Conservation (phyloP, 1,140 invertebrate species). For the Trachymyrmex cornetzi region DNA sequence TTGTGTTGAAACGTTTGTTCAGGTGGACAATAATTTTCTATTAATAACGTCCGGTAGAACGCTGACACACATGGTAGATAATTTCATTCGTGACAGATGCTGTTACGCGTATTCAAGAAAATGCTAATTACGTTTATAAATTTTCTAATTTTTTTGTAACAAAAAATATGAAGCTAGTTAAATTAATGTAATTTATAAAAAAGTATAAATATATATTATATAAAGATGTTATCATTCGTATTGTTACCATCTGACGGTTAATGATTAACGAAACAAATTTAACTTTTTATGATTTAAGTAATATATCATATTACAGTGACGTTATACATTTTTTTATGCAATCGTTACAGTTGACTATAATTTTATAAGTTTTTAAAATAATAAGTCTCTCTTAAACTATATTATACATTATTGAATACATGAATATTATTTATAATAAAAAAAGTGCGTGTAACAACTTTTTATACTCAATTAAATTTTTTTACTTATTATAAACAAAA, state of each 20-base stretch:
- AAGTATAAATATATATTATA: background rate
- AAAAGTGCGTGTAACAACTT: background rate
- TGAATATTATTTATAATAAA: background rate
- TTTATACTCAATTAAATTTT: background rate
- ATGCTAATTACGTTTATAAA: background rate
- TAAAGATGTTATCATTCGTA: background rate
- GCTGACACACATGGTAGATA: conserved; percentile 79
- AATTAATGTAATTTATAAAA: background rate
- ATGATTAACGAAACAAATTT: background rate
- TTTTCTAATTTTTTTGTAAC: background rate
- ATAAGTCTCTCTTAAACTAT: conserved; percentile 20
- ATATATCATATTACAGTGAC: background rate
- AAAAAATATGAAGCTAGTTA: background rate
- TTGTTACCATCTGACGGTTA: conserved; percentile 23
- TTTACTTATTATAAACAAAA: background rate
- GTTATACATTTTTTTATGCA: background rate
- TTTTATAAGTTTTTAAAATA: background rate
- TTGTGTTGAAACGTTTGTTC: conserved; percentile 52
- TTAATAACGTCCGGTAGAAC: conserved; percentile 80
- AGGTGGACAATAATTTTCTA: conserved; percentile 80
- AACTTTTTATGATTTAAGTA: background rate
- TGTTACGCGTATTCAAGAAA: conserved; percentile 46
- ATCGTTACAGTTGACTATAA: background rate
- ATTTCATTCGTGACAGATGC: conserved; percentile 80
- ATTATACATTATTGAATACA: background rate